Conservation (phyloP, 2,888 invertebrate species). For the Zaprionus obscuricornis region DNA sequence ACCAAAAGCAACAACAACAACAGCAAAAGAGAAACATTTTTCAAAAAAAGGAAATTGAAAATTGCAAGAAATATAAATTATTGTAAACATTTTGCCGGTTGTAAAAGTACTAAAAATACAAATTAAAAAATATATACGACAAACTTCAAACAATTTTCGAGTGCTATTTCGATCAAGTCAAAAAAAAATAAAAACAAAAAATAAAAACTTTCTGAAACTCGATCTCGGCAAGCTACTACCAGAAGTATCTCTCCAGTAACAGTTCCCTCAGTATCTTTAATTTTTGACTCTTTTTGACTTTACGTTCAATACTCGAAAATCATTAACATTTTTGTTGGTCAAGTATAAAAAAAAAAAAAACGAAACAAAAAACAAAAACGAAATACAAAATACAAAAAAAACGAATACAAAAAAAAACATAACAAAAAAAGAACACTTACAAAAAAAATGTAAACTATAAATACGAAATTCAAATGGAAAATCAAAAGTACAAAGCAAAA, state of each 20-base stretch:
- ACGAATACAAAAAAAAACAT: conserved; percentile 12
- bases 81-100: conserved; percentile 39
- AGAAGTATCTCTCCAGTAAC: conserved; percentile 42
- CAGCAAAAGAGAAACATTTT: conserved; percentile 27
- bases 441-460: no score
- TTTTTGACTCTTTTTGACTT: conserved; percentile 45
- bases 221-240: conserved; percentile 45
- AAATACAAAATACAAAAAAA: conserved; percentile 15
- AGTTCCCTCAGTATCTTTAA: conserved; percentile 42
- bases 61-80: conserved; percentile 9
- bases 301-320: conserved; percentile 37
- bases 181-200: no score
- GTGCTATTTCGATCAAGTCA: conserved; percentile 51
- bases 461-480: conserved; percentile 65
- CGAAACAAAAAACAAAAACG: conserved; percentile 15
- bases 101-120: conserved; percentile 22
- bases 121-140: conserved; percentile 20
- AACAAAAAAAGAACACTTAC: no score
- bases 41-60: conserved; percentile 24
- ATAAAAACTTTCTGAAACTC: conserved; percentile 37
- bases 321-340: conserved; percentile 42
- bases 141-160: conserved; percentile 39
- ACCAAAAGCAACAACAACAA: conserved; percentile 45
- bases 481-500: conserved; percentile 76
- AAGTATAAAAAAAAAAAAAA: conserved; percentile 15